Percentiles rank a stretch among this genome's conserved stretches.
Evolutionary conservation across 2,888 invertebrate genomes (phyloP).

Genomic region (Megastigmus dorsalis): DNA sequence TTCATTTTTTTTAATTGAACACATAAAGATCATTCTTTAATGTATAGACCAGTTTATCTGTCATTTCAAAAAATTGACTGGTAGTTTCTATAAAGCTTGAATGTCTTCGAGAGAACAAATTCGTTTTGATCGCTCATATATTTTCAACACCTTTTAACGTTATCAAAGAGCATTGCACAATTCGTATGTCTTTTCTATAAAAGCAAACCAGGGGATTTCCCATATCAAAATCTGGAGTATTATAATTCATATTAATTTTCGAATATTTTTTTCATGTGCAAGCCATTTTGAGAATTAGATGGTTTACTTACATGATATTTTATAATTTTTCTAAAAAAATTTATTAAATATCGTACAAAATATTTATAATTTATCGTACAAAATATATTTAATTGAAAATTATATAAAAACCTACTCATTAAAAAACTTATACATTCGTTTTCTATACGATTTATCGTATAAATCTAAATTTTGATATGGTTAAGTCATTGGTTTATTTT

Average conservation of each 20-base stretch:
- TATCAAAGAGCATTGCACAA: conserved; percentile 42
- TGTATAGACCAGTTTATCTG: conserved; percentile 18
- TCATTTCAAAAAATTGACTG: conserved; percentile 32
- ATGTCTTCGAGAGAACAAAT: not conserved
- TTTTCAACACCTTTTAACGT: conserved; percentile 12
- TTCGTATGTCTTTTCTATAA: conserved; percentile 12
- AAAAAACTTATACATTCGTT: not conserved
- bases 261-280: no score
- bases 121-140: conserved; percentile 11
- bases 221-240: not conserved
- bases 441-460: not conserved
- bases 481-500: conserved; percentile 24
- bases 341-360: no score
- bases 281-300: no score
- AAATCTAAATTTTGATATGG: not conserved
- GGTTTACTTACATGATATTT: no score
- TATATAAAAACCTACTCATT: not conserved
- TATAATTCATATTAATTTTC: no score
- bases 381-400: not conserved
- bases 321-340: no score
- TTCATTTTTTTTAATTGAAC: conserved; percentile 37
- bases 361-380: not conserved
- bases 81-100: conserved; percentile 38
- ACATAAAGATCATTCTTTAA: conserved; percentile 48
- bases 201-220: conserved; percentile 15